phyloP scores from a whole-genome alignment of 1,140 invertebrate genomes.

The Camponotus floridanus region DNA sequence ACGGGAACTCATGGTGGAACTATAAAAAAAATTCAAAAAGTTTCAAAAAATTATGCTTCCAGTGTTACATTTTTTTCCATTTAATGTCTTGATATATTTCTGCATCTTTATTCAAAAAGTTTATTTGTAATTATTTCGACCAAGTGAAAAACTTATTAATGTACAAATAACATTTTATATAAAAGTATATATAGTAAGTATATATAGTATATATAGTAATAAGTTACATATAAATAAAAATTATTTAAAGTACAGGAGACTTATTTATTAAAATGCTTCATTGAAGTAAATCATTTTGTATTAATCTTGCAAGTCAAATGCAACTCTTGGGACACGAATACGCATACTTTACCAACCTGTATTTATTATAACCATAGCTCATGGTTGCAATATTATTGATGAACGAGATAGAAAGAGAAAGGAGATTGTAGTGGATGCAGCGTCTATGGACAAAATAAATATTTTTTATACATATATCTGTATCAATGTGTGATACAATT shows the following conservation, averaged over 20 bases:
- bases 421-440: constrained; percentile 60
- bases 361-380: constrained; percentile 83
- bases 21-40: constrained; percentile 59
- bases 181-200: not conserved
- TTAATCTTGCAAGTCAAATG: not conserved
- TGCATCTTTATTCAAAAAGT: not conserved
- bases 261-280: constrained; percentile 1
- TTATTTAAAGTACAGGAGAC: not conserved
- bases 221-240: not conserved
- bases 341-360: constrained; percentile 77
- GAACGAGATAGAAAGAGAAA: constrained; percentile 65
- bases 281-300: not conserved
- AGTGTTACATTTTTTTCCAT: not conserved
- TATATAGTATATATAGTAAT: not conserved
- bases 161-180: not conserved
- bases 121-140: not conserved
- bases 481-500: not conserved
- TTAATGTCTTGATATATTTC: not conserved
- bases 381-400: constrained; percentile 77
- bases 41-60: not conserved
- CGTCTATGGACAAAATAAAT: constrained; percentile 76
- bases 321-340: not conserved
- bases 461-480: constrained; percentile 54
- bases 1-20: constrained; percentile 82
- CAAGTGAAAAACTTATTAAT: not conserved